Conservation (phyloP, 1,140 invertebrate species). For the Caerostris extrusa region DNA sequence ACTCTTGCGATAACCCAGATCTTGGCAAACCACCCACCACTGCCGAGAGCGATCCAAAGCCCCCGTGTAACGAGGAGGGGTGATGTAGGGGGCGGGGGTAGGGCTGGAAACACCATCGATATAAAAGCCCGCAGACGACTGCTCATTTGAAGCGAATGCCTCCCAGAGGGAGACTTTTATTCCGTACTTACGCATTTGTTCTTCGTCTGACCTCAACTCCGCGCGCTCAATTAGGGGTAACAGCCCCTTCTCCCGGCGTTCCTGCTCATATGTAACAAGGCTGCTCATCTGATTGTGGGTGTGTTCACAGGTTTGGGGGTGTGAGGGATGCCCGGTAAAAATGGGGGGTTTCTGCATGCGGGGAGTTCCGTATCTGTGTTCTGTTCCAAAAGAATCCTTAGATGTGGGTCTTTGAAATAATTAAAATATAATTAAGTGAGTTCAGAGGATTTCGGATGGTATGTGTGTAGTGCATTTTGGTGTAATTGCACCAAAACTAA, state of each 20-base stretch:
- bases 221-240: conserved; percentile 68
- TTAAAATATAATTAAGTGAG: neutral
- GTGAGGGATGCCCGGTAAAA: neutral
- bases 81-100: neutral
- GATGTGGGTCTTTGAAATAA: neutral
- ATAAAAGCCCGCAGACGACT: conserved; percentile 51
- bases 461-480: neutral
- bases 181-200: conserved; percentile 66
- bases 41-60: neutral
- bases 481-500: neutral
- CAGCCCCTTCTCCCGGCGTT: neutral
- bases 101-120: conserved; percentile 48
- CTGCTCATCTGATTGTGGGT: conserved; percentile 59
- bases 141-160: conserved; percentile 47
- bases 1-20: neutral
- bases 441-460: neutral
- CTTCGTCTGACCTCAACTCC: conserved; percentile 66
- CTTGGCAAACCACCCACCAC: conserved; percentile 8
- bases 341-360: neutral
- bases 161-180: conserved; percentile 64
- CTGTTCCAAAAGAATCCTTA: neutral
- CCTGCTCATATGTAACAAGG: conserved; percentile 59
- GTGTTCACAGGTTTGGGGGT: conserved; percentile 24
- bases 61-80: conserved; percentile 28
- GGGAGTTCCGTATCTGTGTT: neutral